Evolutionary conservation across 2,888 invertebrate species (phyloP), one percentile per base, ranked within the genome.

Genomic region (Epinotia bilunana): DNA sequence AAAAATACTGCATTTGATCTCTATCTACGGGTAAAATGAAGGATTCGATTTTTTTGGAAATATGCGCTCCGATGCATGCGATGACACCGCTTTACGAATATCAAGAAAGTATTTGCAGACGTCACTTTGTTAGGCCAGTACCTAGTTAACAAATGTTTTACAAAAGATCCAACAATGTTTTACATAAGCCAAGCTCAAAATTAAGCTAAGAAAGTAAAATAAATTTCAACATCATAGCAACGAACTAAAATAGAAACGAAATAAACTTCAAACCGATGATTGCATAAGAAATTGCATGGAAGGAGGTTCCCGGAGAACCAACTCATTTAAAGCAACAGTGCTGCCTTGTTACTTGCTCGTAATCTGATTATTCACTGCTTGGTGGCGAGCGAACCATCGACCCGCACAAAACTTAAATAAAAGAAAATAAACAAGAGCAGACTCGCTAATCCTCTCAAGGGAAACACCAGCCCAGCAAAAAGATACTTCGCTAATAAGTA

Each of bases 211-310:
- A 12, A 57, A 68, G 73, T n/a, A 63, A 49, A 33, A 20, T 20
- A 58, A 18, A 74, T 53, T 49, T 46, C 58, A 49, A 64, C 46
- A 70, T 64, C 53, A 70, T 33, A 64, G 64, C 53, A 43, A 61
- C 53, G 39, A 71, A 71, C 39, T 65, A 65, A 74, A 71, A 83
- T 83, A 82, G 78, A 79, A 83, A 83, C 79, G 80, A 81, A 84
- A 84, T 83, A 83, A 83, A 79, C 79, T 53, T 78, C 80, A 76
- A 78, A 77, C 78, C 74, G 65, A 73, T 78, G 71, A 75, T 80
- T 79, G 80, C 83, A 82, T 83, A 83, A 80, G 80, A 80, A 78
- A 79, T 81, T 79, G 82, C 82, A 83, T 80, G 82, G 83, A 84
- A 83, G 82, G 79, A 67, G 73, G 78, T 77, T 80, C 80, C 80